Conservation (phyloP, 2,113 vertebrate species). For the Tachysurus vachellii region DNA sequence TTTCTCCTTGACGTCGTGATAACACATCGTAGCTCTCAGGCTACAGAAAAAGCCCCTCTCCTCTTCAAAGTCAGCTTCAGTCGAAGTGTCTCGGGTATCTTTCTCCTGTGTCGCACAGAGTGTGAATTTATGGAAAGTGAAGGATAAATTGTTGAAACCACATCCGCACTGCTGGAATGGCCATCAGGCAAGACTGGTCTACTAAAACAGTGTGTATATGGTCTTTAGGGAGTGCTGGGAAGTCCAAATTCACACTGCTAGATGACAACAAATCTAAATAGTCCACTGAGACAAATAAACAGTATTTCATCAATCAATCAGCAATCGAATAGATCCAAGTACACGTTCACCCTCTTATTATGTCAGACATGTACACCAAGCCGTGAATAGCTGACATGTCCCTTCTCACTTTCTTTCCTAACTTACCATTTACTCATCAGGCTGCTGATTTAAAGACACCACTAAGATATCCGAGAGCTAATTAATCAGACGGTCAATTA, state of each 20-base stretch:
- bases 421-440: slow-evolving; percentile 26
- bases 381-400: slow-evolving; percentile 39
- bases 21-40: slow-evolving; percentile 24
- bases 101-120: slow-evolving; percentile 28
- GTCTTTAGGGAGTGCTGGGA: slow-evolving; percentile 57
- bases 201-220: slow-evolving; percentile 53
- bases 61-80: slow-evolving; percentile 43
- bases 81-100: slow-evolving; percentile 27
- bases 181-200: slow-evolving; percentile 52
- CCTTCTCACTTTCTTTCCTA: slow-evolving; percentile 41
- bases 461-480: slow-evolving; percentile 61
- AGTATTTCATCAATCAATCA: slow-evolving; percentile 65
- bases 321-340: slow-evolving; percentile 60
- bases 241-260: slow-evolving; percentile 48
- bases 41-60: slow-evolving; percentile 20
- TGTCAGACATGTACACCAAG: slow-evolving; percentile 5
- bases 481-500: slow-evolving; percentile 71
- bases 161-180: slow-evolving; percentile 60
- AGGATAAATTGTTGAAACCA: slow-evolving; percentile 62
- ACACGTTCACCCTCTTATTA: slow-evolving; percentile 27
- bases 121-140: slow-evolving; percentile 67
- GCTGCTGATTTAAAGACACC: slow-evolving; percentile 47
- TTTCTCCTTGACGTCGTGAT: slow-evolving; percentile 39
- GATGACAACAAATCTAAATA: slow-evolving; percentile 62
- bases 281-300: slow-evolving; percentile 53